Evolutionary conservation across 2,888 invertebrate genomes (phyloP).

Genomic region (Netelia melanura): DNA sequence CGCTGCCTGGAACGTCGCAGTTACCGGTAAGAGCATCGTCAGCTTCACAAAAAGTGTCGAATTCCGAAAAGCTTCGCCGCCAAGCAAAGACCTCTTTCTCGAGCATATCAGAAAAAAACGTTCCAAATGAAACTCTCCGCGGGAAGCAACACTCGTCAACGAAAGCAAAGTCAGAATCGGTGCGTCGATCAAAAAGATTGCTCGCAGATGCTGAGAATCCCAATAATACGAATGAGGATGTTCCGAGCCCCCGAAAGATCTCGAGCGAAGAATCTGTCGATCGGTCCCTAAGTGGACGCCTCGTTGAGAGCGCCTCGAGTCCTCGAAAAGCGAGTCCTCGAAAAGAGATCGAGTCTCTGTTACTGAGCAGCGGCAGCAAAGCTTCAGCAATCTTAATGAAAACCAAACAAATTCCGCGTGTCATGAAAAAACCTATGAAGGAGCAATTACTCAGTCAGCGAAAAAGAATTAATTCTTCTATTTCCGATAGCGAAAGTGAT

Average conservation of each 20-base stretch:
- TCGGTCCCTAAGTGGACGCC: no score
- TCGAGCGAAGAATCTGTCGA: neutral
- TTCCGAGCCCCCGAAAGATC: conserved; percentile 1
- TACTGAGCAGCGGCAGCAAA: neutral
- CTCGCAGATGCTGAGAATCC: neutral
- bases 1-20: conserved; percentile 25
- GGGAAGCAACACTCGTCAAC: neutral
- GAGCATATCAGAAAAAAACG: neutral
- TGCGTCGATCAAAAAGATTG: conserved; percentile 12
- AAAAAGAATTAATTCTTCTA: conserved; percentile 17
- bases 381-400: neutral
- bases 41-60: conserved; percentile 57
- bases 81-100: conserved; percentile 25
- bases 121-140: neutral
- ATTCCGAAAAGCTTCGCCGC: conserved; percentile 55
- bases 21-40: conserved; percentile 52
- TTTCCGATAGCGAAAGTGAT: conserved; percentile 53
- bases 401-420: neutral
- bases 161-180: neutral
- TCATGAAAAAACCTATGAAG: neutral
- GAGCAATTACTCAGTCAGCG: conserved; percentile 33
- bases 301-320: neutral
- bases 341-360: neutral
- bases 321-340: neutral
- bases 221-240: neutral